Conservation (phyloP, 1,140 invertebrate genomes). For the Archivesica marissinica region DNA sequence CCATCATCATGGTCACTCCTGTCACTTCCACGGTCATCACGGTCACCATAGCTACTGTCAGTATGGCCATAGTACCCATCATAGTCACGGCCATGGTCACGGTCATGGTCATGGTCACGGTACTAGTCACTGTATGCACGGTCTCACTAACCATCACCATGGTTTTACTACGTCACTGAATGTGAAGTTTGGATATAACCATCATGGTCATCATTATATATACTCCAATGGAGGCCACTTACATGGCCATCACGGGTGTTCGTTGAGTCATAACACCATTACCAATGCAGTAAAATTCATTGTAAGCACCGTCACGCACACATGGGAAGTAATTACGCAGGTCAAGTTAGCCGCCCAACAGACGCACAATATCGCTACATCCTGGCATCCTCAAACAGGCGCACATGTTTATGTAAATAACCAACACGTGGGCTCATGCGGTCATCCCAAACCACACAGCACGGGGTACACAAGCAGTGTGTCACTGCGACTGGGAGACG, state of each 20-base stretch:
- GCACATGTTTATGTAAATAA: constrained; percentile 31
- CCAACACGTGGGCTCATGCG: constrained; percentile 9
- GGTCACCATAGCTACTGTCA: not conserved
- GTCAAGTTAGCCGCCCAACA: not conserved
- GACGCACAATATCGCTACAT: constrained; percentile 21
- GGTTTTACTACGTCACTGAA: constrained; percentile 54
- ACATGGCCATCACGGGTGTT: constrained; percentile 25
- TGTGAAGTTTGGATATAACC: constrained; percentile 30
- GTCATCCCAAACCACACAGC: not conserved
- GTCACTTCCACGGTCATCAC: not conserved
- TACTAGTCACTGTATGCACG: constrained; percentile 39
- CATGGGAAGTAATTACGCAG: constrained; percentile 14
- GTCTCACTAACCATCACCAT: constrained; percentile 43
- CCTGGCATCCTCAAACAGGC: constrained; percentile 53
- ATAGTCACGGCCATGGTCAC: too few species aligned
- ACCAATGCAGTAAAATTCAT: constrained; percentile 3
- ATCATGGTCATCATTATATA: constrained; percentile 41
- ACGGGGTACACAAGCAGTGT: not conserved
- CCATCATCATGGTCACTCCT: constrained; percentile 23
- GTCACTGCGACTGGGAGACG: constrained; percentile 20
- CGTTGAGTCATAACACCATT: constrained; percentile 37
- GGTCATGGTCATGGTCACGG: not conserved
- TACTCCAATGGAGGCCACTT: constrained; percentile 48
- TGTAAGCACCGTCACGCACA: constrained; percentile 25
- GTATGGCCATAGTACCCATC: too few species aligned